A percentile compares a stretch with the other conserved stretches of the same genome.
phyloP scores from a whole-genome alignment of 1,140 invertebrate genomes.

The Brevipalpus yothersi region DNA sequence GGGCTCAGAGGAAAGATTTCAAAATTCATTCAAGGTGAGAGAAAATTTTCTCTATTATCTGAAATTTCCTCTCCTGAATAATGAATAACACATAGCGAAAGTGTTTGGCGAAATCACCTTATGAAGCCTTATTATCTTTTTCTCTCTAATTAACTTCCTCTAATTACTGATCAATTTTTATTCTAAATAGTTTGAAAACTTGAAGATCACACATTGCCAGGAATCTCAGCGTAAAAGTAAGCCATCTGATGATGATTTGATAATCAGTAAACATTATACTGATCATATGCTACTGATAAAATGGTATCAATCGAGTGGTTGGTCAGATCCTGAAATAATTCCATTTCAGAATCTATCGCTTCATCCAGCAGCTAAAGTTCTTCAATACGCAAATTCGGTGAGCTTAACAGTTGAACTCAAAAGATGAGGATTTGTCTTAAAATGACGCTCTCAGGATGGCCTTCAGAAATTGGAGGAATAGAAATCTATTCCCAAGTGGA shows the following conservation, averaged over 20 bases:
- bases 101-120: background rate
- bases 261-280: background rate
- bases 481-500: too few species aligned
- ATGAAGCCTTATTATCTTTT: too few species aligned
- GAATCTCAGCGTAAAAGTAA: background rate
- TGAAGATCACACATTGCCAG: background rate
- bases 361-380: slow-evolving; percentile 68
- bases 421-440: too few species aligned
- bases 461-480: too few species aligned
- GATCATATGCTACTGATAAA: slow-evolving; percentile 14
- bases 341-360: slow-evolving; percentile 11
- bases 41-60: background rate
- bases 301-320: slow-evolving; percentile 10
- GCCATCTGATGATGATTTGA: background rate
- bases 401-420: slow-evolving; percentile 8
- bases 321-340: slow-evolving; percentile 10
- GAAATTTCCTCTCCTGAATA: background rate
- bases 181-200: background rate
- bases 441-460: too few species aligned
- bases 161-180: background rate
- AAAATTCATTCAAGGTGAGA: background rate
- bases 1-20: too few species aligned
- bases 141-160: background rate
- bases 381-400: slow-evolving; percentile 80
- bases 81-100: background rate